Percentiles rank a stretch among this genome's conserved stretches.
Conservation (phyloP, 2,888 invertebrate species). For the Lottia gigantea region DNA sequence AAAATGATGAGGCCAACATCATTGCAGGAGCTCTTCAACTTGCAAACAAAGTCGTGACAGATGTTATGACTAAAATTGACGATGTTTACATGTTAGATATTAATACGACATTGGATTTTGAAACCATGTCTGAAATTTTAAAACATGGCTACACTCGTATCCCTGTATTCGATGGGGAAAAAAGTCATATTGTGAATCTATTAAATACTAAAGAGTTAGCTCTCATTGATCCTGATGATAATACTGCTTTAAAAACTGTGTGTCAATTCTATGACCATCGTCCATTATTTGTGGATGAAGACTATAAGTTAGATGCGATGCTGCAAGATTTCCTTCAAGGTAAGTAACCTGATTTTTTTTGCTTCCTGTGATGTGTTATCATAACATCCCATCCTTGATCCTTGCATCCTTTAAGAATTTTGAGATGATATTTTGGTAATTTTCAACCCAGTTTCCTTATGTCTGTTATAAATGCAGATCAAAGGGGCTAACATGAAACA, state of each 20-base stretch:
- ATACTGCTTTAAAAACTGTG: conserved; percentile 89
- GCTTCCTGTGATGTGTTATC: too few relatives aligned
- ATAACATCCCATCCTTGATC: neutral
- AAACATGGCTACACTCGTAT: conserved; percentile 91
- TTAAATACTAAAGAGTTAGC: conserved; percentile 98
- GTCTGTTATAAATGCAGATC: too few relatives aligned
- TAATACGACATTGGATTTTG: conserved; percentile 90
- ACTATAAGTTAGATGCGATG: conserved; percentile 93
- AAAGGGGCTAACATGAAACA: too few relatives aligned
- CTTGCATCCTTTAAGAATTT: too few relatives aligned
- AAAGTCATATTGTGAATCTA: conserved; percentile 89
- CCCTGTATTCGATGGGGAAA: conserved; percentile 86
- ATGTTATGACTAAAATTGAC: conserved; percentile 94
- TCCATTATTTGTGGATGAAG: conserved; percentile 95
- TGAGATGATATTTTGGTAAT: too few relatives aligned
- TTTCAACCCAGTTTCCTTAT: too few relatives aligned
- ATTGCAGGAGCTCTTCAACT: conserved; percentile 96
- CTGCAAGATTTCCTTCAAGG: conserved; percentile 97
- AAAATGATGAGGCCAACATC: conserved; percentile 90
- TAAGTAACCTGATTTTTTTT: conserved; percentile 66
- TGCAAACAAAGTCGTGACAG: conserved; percentile 89
- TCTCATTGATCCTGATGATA: conserved; percentile 98
- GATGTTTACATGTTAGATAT: conserved; percentile 96
- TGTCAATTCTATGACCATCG: conserved; percentile 94
- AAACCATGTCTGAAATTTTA: conserved; percentile 96